phyloP scores from a whole-genome alignment of 2,113 vertebrate species.

The Otis tarda region DNA sequence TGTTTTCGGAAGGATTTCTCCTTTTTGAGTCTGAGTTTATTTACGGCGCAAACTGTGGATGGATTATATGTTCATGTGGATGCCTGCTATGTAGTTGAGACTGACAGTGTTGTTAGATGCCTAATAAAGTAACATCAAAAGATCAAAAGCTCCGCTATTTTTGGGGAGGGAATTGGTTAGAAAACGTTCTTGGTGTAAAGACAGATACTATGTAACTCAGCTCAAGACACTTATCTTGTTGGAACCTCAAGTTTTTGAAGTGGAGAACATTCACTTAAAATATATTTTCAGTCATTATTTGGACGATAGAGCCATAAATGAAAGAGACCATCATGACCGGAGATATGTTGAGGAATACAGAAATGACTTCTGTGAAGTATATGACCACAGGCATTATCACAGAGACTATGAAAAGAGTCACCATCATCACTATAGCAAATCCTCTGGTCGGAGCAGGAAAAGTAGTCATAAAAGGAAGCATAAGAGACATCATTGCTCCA shows the following conservation, averaged over 20 bases:
- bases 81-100: slow-evolving; percentile 21
- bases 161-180: slow-evolving; percentile 46
- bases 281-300: slow-evolving; percentile 82
- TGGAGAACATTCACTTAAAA: slow-evolving; percentile 68
- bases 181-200: slow-evolving; percentile 44
- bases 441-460: slow-evolving; percentile 84
- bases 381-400: slow-evolving; percentile 79
- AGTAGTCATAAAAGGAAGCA: slow-evolving; percentile 85
- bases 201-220: slow-evolving; percentile 4
- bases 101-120: background rate
- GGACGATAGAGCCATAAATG: slow-evolving; percentile 78
- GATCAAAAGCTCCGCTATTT: background rate
- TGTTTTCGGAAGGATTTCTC: background rate
- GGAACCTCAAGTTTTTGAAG: slow-evolving; percentile 61
- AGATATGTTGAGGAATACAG: slow-evolving; percentile 79
- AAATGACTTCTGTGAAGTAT: slow-evolving; percentile 80
- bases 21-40: background rate
- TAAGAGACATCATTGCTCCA: slow-evolving; percentile 80
- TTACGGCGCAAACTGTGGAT: background rate
- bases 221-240: slow-evolving; percentile 65
- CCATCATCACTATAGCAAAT: slow-evolving; percentile 92
- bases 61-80: background rate
- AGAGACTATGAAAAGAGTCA: slow-evolving; percentile 82
- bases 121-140: slow-evolving; percentile 50
- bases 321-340: slow-evolving; percentile 80